Evolutionary conservation across 2,113 vertebrate genomes (phyloP), one percentile per base, ranked within the genome.

Genomic region (Notothenia coriiceps): DNA sequence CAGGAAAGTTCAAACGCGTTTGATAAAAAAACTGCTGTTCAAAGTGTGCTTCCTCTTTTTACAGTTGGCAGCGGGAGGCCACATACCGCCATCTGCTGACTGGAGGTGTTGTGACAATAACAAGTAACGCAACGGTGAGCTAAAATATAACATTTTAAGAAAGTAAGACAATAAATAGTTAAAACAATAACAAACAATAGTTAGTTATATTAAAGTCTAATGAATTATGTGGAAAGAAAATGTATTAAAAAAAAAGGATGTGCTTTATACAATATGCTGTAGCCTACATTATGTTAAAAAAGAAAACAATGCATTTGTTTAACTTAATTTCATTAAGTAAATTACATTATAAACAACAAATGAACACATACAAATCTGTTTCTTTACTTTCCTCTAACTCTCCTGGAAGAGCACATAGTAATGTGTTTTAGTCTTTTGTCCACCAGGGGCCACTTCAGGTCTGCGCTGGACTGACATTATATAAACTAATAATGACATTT

Each of bases 71-170:
- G 10, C 10, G 10, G 0, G 17, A 14, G 1, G 2, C 3, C 51
- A 11, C 18, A 43, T 2, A 61, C 1, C n/a, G 84, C 70, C 84
- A 0, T 83, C 92, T 85, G 17, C 77, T 52, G 92, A 67, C 35
- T 2, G 81, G 87, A 81, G 83, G 1, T 29, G 56, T 0, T 55
- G 11, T n/a, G 17, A 14, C 14, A 56, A 25, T 11, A 62, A 44
- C 2, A 13, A 56, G 11, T 4, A 9, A 56, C 44, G 1, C 43
- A 70, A n/a, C 6, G 33, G 6, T 13, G 35, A 70, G 20, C 15
- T 57, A 18, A 18, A 29, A 29, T n/a, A 70, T 18, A 46, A 29
- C 47, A 49, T 7, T 13, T 13, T 43, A 68, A 20, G 0, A 22
- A 46, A 52, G 2, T 11, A 40, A 52, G 8, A 2, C 17, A n/a